Conservation (phyloP, 2,113 vertebrate genomes). For the Pomatostomus ruficeps region DNA sequence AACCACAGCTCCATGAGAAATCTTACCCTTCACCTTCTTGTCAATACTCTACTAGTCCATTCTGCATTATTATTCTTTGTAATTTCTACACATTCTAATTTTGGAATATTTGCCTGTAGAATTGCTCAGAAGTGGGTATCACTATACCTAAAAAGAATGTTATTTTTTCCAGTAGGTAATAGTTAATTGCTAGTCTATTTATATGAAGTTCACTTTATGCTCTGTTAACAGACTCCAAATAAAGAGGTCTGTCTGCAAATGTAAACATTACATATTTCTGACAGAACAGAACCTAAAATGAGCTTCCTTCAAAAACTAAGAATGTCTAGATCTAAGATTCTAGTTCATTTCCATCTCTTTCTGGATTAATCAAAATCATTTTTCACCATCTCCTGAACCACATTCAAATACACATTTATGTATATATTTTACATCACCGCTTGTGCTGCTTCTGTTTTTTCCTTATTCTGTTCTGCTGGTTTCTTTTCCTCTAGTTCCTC, state of each 20-base stretch:
- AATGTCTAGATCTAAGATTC: not conserved
- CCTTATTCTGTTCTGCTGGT: conserved; percentile 71
- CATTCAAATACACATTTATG: not conserved
- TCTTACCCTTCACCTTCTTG: not conserved
- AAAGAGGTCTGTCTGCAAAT: not conserved
- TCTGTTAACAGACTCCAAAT: not conserved
- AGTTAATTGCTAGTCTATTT: not conserved
- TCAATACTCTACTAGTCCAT: not conserved
- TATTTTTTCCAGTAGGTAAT: not conserved
- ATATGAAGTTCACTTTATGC: not conserved
- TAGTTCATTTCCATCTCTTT: not conserved
- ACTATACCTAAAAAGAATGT: not conserved
- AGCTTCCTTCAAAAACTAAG: not conserved
- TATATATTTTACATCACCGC: conserved; percentile 62
- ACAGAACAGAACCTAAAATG: not conserved
- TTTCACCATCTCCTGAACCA: not conserved
- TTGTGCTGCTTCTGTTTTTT: conserved; percentile 75
- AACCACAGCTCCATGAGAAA: not conserved
- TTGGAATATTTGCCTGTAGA: not conserved
- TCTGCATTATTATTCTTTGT: not conserved
- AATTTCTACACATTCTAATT: not conserved
- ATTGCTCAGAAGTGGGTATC: not conserved
- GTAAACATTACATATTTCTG: not conserved
- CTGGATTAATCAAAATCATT: not conserved
- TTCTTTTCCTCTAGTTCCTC: conserved; percentile 69